Conservation (phyloP, 2,113 vertebrate genomes). For the Anser brachyrhynchus region DNA sequence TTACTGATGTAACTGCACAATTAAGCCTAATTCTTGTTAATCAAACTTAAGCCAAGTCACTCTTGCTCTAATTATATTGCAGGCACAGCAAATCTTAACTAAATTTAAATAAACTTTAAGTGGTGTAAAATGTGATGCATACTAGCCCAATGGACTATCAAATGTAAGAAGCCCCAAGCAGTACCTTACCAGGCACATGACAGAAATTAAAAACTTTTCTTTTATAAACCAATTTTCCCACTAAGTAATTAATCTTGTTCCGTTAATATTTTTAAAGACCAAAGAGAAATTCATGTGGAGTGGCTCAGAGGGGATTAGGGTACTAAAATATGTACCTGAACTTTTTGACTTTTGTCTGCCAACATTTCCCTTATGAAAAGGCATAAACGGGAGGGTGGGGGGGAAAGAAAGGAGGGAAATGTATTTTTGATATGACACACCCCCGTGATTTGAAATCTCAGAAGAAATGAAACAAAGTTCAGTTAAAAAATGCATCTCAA, state of each 20-base stretch:
- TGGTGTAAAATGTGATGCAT: neutral
- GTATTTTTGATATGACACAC: neutral
- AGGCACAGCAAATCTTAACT: neutral
- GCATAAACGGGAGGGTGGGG: neutral
- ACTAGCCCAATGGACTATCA: neutral
- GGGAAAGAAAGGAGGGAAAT: neutral
- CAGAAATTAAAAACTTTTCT: neutral
- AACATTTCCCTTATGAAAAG: neutral
- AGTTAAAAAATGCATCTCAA: neutral
- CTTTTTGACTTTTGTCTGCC: neutral
- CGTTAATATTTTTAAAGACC: neutral
- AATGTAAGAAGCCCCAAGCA: neutral
- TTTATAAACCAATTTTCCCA: neutral
- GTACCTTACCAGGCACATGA: neutral
- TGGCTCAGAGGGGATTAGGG: neutral
- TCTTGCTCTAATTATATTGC: neutral
- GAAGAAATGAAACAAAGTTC: constrained; percentile 28
- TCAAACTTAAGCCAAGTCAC: neutral
- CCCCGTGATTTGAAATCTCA: neutral
- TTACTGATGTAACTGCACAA: neutral
- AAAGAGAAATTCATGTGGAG: neutral
- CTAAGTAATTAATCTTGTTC: neutral
- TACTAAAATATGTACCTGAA: neutral
- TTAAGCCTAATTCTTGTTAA: neutral
- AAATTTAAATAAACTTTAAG: constrained; percentile 10